Conservation (phyloP, 1,140 invertebrate species). For the Formica selysi region DNA sequence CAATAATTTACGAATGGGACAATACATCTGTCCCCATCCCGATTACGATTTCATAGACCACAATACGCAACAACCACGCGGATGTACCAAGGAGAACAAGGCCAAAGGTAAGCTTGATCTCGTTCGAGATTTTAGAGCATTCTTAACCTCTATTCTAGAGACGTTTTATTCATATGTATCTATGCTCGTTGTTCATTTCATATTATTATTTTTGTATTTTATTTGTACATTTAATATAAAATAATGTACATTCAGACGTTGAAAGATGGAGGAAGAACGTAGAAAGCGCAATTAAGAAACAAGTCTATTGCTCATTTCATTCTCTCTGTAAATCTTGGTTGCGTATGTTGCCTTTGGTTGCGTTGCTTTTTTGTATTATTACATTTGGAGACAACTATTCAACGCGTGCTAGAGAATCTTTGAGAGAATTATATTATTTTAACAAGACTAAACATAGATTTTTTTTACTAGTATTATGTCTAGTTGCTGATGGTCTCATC, state of each 20-base stretch:
- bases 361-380: not conserved
- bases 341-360: not conserved
- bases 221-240: not conserved
- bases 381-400: not conserved
- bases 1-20: constrained; percentile 92
- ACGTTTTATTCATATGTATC: not conserved
- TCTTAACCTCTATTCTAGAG: constrained; percentile 20
- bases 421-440: not conserved
- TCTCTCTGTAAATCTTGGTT: not conserved
- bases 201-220: not conserved
- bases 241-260: not conserved
- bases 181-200: not conserved
- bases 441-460: constrained; percentile 2
- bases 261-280: too few relatives aligned
- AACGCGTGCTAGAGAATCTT: not conserved
- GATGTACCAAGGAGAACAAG: constrained; percentile 93
- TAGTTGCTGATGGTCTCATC: constrained; percentile 93
- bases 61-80: constrained; percentile 94
- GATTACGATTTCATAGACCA: constrained; percentile 93
- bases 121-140: not conserved
- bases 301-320: not conserved
- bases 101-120: constrained; percentile 89
- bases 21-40: constrained; percentile 95
- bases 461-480: constrained; percentile 91
- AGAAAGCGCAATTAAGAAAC: not conserved